A percentile compares a stretch with the other conserved stretches of the same genome.
Evolutionary conservation across 1,140 invertebrate genomes (phyloP).

Genomic region (Trichomalopsis sarcophagae): DNA sequence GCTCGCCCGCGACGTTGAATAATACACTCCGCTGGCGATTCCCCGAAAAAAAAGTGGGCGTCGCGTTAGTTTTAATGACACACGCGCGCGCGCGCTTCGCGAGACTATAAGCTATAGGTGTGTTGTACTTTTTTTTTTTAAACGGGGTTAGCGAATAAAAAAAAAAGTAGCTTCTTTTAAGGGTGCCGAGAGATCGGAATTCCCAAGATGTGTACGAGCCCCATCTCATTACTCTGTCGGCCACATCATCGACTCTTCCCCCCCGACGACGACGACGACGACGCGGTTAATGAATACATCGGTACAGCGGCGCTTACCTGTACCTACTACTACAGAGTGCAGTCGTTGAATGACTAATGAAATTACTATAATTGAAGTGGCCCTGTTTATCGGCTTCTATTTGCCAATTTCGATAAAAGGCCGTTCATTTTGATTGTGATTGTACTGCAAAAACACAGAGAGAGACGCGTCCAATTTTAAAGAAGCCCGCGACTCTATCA

Average conservation of each 20-base stretch:
- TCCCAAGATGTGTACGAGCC: no score
- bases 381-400: not conserved
- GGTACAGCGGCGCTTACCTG: no score
- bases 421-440: not conserved
- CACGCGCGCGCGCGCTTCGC: no score
- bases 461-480: not conserved
- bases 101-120: no score
- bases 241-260: not conserved
- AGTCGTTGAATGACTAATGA: not conserved
- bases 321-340: no score
- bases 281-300: not conserved
- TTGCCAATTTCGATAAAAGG: conserved; percentile 1
- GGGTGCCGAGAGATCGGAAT: not conserved
- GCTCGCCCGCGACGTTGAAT: no score
- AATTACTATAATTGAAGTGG: not conserved
- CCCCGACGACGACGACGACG: no score
- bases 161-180: not conserved
- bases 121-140: no score
- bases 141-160: no score
- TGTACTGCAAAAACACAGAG: not conserved
- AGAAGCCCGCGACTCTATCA: not conserved
- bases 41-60: no score
- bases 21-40: no score
- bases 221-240: not conserved
- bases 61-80: no score